Base-by-base conservation (phyloP, 2,797 vertebrate genomes). In the Sorex maritimensis region DNA sequence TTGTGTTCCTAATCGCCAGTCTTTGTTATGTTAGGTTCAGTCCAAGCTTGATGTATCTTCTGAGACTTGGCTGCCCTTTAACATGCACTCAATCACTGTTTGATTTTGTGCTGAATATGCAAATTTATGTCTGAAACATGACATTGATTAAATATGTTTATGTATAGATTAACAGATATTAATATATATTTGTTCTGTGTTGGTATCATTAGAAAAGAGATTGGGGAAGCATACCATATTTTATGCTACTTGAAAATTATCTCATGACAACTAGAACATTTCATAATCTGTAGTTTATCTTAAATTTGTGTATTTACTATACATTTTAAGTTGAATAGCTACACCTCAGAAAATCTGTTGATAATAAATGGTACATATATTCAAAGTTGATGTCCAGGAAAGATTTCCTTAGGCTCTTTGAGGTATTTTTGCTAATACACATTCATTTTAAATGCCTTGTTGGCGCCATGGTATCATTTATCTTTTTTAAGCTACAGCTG, bases 291-390 rank as follows among this genome's bases (percentile, higher is more conserved):
- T 97, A 96, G 93, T 98, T 98, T 98, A 98, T 96, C 95, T 98
- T 98, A 97, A 97, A 97, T 97, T 98, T 96, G 98, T 98, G 19
- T 96, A 97, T 94, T 98, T 95, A 97, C 95, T 96, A 96, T 98
- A 98, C 96, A 98, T 96, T 92, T 96, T 96, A 77, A 81, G 81
- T 92, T 97, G 96, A 98, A 97, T 97, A 97, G 93, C 86, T 98
- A 96, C 95, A 97, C 92, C 96, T 98, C 84, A 90, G 88, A 93
- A 94, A 95, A 34, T 0, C 0, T 81, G 14, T 95, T 95, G 73
- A 61, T 96, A 95, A 79, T 23, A 71, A 17, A 1, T 88, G 74
- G 24, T 81, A 92, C 94, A 41, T 14, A 7, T 92, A 44, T 91
- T 87, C 26, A 85, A 92, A 95, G 44, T 89, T 90, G 96, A 92